phyloP scores from a whole-genome alignment of 2,888 invertebrate genomes.

The Gryllus longicercus region DNA sequence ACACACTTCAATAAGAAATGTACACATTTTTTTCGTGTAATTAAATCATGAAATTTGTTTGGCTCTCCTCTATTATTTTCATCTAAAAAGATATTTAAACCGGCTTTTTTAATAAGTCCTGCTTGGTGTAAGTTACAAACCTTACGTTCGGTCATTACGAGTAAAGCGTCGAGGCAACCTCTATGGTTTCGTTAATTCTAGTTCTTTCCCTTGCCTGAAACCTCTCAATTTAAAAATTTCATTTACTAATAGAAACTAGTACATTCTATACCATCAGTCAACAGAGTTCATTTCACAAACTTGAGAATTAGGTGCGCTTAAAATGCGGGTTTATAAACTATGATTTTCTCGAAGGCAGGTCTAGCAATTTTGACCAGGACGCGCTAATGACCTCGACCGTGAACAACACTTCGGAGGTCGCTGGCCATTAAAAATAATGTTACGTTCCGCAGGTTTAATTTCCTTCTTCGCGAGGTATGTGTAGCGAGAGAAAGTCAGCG shows the following conservation, averaged over 20 bases:
- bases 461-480: neutral
- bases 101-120: too few species aligned
- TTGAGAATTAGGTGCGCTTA: neutral
- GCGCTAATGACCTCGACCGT: neutral
- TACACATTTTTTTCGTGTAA: too few species aligned
- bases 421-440: neutral
- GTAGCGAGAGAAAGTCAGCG: neutral
- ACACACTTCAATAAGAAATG: too few species aligned
- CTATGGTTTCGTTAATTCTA: too few species aligned
- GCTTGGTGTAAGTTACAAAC: too few species aligned
- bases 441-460: neutral
- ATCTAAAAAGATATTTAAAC: too few species aligned
- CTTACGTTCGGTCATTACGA: too few species aligned
- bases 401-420: neutral
- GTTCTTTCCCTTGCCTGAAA: neutral
- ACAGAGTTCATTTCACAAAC: neutral
- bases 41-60: too few species aligned
- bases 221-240: neutral
- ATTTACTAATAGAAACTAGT: neutral
- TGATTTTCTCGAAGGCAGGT: neutral
- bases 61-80: too few species aligned
- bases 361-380: neutral
- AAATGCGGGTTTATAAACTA: neutral
- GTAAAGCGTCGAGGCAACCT: too few species aligned
- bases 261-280: neutral